These are phyloP conservation scores for Lapara coniferarum DNA, from an alignment of 2,888 invertebrate genomes.

Conservation along the genomic window DNA sequence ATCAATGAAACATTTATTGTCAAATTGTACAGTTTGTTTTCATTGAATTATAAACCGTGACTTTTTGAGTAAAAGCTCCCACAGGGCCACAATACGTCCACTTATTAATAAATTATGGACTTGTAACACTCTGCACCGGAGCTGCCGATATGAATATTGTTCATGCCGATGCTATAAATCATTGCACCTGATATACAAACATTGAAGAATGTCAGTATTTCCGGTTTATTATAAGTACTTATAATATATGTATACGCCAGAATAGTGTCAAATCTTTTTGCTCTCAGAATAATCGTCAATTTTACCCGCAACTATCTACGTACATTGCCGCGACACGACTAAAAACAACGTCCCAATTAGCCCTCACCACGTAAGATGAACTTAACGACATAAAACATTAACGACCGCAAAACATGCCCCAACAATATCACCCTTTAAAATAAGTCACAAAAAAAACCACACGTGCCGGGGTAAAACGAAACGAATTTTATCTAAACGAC, in stretches of 20 bases:
- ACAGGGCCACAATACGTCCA: background rate
- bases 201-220: slow-evolving; percentile 5
- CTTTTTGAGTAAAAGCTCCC: no score
- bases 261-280: no score
- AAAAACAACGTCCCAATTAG: background rate
- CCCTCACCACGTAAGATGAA: background rate
- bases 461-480: slow-evolving; percentile 37
- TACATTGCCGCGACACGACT: background rate
- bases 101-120: background rate
- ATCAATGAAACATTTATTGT: no score
- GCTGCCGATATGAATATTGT: background rate
- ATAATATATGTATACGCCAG: no score
- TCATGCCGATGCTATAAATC: slow-evolving; percentile 9
- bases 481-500: slow-evolving; percentile 45
- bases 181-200: background rate
- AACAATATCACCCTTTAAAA: slow-evolving; percentile 16
- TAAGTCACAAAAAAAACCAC: slow-evolving; percentile 35
- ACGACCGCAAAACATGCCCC: slow-evolving; percentile 6
- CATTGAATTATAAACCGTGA: no score
- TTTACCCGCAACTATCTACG: no score
- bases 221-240: background rate
- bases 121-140: background rate
- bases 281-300: no score
- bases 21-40: no score
- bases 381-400: background rate